phyloP scores from a whole-genome alignment of 1,140 invertebrate genomes.

The Zaprionus taronus region DNA sequence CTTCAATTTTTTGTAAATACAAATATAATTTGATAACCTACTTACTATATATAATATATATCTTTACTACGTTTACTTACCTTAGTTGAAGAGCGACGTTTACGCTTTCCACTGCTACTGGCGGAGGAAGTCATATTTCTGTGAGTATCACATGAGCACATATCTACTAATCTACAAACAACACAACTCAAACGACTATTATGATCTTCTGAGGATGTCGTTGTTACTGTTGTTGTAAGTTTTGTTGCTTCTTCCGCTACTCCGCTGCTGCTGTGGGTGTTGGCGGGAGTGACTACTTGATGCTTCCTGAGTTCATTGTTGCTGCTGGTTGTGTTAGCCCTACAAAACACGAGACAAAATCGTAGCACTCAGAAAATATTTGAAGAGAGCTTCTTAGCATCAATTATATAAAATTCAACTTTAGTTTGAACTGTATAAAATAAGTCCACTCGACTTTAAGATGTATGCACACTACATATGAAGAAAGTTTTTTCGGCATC shows the following conservation, averaged over 20 bases:
- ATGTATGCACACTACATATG: no score
- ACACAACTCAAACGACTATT: slow-evolving; percentile 7
- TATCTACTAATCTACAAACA: slow-evolving; percentile 31
- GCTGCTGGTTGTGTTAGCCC: slow-evolving; percentile 59
- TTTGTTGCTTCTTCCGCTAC: slow-evolving; percentile 49
- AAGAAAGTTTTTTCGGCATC: no score
- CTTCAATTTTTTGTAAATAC: no score
- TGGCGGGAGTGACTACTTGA: not conserved
- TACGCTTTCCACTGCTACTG: slow-evolving; percentile 57
- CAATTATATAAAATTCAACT: no score
- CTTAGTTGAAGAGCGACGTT: slow-evolving; percentile 62
- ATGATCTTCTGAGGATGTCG: slow-evolving; percentile 11
- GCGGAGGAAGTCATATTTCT: slow-evolving; percentile 39
- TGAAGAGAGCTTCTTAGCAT: no score
- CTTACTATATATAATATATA: not conserved
- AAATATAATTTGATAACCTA: not conserved
- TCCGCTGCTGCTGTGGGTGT: not conserved
- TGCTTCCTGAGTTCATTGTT: slow-evolving; percentile 22
- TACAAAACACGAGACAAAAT: slow-evolving; percentile 12
- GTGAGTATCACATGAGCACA: slow-evolving; percentile 57
- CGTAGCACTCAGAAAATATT: no score
- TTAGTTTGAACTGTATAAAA: no score
- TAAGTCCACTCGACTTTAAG: no score
- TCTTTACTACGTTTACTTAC: slow-evolving; percentile 44
- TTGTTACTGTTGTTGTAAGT: slow-evolving; percentile 22